A percentile compares a stretch with the other conserved stretches of the same genome.
Conservation (phyloP, 2,797 vertebrate species). For the Philypnodon macrostomus region DNA sequence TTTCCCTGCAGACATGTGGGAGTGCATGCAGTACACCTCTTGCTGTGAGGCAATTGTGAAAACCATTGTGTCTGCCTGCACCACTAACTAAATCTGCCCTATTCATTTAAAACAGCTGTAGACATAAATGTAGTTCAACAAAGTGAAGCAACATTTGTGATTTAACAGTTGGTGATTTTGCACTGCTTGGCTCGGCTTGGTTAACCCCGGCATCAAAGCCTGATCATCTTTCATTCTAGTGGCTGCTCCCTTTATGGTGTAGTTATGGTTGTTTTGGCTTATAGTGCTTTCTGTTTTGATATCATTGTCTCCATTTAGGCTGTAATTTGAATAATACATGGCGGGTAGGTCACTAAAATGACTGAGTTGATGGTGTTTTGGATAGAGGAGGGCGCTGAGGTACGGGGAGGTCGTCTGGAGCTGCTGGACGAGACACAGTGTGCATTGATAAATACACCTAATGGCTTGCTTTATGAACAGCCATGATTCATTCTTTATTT, state of each 20-base stretch:
- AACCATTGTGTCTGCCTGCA: background rate
- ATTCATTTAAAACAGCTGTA: background rate
- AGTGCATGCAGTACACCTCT: too few relatives aligned
- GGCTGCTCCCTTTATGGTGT: conserved; percentile 35
- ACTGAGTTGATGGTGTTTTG: conserved; percentile 36
- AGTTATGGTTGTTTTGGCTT: conserved; percentile 29
- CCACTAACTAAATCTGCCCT: background rate
- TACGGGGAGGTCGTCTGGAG: conserved; percentile 10
- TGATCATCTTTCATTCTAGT: conserved; percentile 47
- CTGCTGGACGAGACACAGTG: conserved; percentile 29
- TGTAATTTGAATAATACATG: conserved; percentile 47
- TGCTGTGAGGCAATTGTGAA: background rate
- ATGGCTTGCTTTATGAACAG: conserved; percentile 67
- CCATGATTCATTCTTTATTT: conserved; percentile 52
- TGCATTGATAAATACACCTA: conserved; percentile 67
- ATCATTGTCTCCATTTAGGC: conserved; percentile 30
- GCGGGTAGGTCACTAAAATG: conserved; percentile 32
- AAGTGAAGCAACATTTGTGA: conserved; percentile 9
- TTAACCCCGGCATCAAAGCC: conserved; percentile 36
- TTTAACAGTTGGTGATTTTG: conserved; percentile 30
- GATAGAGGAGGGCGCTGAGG: conserved; percentile 8
- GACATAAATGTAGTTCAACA: background rate
- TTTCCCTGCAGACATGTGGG: too few relatives aligned
- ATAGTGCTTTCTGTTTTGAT: conserved; percentile 21
- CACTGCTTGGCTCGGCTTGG: conserved; percentile 24